Conservation (phyloP, 2,888 invertebrate genomes). For the Machimus atricapillus region DNA sequence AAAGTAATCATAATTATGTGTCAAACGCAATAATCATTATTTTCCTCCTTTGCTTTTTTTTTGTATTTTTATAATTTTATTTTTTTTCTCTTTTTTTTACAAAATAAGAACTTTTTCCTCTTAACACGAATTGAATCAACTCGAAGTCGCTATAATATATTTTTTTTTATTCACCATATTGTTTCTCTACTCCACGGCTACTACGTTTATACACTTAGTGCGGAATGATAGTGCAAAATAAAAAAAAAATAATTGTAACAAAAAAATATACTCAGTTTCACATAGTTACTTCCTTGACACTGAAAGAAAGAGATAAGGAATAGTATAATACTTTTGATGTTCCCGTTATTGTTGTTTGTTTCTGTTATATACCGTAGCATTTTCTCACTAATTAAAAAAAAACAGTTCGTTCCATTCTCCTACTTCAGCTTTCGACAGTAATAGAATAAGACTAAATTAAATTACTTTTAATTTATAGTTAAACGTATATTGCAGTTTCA, state of each 20-base stretch:
- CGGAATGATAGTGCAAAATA: conserved; percentile 27
- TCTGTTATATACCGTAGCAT: background rate
- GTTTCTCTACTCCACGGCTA: background rate
- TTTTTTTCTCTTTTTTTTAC: conserved; percentile 6
- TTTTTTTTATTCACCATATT: background rate
- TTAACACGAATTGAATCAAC: conserved; percentile 30
- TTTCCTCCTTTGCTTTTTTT: background rate
- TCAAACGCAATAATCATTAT: conserved; percentile 8
- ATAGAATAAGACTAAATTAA: conserved; percentile 13
- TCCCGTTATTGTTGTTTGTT: conserved; percentile 14
- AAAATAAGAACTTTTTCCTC: background rate
- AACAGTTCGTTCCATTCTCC: background rate
- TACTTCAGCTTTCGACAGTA: background rate
- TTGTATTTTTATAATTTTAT: background rate
- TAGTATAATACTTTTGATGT: conserved; percentile 35
- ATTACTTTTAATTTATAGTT: conserved; percentile 18
- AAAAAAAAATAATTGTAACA: conserved; percentile 17
- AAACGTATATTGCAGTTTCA: conserved; percentile 33
- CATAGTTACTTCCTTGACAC: background rate
- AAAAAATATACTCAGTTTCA: background rate
- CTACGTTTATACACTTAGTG: conserved; percentile 34
- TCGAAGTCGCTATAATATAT: conserved; percentile 1
- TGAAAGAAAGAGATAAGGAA: conserved; percentile 14
- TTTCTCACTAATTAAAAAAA: background rate
- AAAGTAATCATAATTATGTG: conserved; percentile 8